Percentiles rank a stretch among this genome's conserved stretches.
phyloP scores from a whole-genome alignment of 2,888 invertebrate species.

The Phania funesta region DNA sequence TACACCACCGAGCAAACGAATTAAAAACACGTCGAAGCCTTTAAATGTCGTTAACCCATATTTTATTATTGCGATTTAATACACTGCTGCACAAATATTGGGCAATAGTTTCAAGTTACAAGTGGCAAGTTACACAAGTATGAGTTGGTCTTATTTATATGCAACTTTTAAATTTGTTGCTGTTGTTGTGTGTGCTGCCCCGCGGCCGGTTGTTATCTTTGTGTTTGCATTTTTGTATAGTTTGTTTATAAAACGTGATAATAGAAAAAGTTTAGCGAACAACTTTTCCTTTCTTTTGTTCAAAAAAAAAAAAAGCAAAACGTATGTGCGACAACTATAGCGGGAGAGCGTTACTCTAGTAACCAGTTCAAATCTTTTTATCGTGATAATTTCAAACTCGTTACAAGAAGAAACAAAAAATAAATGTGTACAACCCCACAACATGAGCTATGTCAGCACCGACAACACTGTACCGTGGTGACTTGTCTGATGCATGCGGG shows the following conservation, averaged over 20 bases:
- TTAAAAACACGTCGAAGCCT: conserved; percentile 30
- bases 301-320: not conserved
- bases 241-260: conserved; percentile 52
- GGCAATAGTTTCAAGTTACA: conserved; percentile 64
- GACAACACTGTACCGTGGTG: conserved; percentile 14
- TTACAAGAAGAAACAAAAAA: not conserved
- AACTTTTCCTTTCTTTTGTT: conserved; percentile 65
- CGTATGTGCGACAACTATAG: conserved; percentile 18
- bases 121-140: conserved; percentile 55
- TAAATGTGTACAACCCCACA: conserved; percentile 28
- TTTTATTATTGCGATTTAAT: conserved; percentile 39
- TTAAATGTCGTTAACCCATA: conserved; percentile 65
- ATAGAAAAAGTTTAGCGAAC: conserved; percentile 61
- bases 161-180: conserved; percentile 3
- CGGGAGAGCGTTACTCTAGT: conserved; percentile 51
- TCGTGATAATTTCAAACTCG: conserved; percentile 33
- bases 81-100: conserved; percentile 61
- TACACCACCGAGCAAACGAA: conserved; percentile 2
- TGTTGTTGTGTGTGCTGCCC: conserved; percentile 15
- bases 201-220: conserved; percentile 13
- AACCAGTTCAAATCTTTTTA: conserved; percentile 58
- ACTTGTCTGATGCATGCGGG: not conserved
- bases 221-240: conserved; percentile 37
- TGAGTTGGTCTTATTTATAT: conserved; percentile 20
- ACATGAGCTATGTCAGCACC: not conserved